Conservation (phyloP, 2,113 vertebrate genomes). For the Planiliza haematocheilus region DNA sequence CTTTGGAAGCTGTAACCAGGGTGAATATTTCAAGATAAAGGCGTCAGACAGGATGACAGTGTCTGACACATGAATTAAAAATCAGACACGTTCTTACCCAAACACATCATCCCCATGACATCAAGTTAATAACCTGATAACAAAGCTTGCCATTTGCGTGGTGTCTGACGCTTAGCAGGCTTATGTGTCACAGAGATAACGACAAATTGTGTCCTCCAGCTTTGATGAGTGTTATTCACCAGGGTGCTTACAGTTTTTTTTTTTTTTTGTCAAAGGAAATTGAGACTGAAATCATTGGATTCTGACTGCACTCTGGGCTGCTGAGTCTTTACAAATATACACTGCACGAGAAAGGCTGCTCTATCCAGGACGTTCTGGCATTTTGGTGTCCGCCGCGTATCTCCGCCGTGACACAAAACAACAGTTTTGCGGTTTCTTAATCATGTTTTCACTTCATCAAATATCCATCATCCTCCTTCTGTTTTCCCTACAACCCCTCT, state of each 20-base stretch:
- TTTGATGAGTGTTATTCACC: slow-evolving; percentile 11
- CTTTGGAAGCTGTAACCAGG: slow-evolving; percentile 1
- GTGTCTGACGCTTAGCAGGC: background rate
- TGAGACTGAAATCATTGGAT: background rate
- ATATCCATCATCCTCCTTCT: slow-evolving; percentile 64
- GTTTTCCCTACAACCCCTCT: slow-evolving; percentile 16
- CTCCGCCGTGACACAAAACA: slow-evolving; percentile 13
- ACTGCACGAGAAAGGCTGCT: slow-evolving; percentile 18
- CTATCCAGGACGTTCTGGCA: slow-evolving; percentile 11
- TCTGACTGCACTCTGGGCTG: too few species aligned
- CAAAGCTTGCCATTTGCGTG: slow-evolving; percentile 12
- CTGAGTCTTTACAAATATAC: background rate
- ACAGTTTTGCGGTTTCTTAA: background rate
- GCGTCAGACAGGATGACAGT: slow-evolving; percentile 10
- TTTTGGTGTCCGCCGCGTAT: slow-evolving; percentile 1
- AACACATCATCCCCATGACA: slow-evolving; percentile 6
- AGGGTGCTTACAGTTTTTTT: background rate
- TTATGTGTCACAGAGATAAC: slow-evolving; percentile 18
- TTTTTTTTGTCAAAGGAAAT: background rate
- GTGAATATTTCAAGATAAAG: background rate
- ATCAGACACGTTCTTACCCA: background rate
- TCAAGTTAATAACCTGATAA: slow-evolving; percentile 31
- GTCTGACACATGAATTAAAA: slow-evolving; percentile 23
- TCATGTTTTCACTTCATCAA: slow-evolving; percentile 55
- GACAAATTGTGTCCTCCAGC: background rate